Percentiles rank a stretch among this genome's conserved stretches.
Evolutionary conservation across 2,888 invertebrate genomes (phyloP).

Genomic region (Agrochola lota): DNA sequence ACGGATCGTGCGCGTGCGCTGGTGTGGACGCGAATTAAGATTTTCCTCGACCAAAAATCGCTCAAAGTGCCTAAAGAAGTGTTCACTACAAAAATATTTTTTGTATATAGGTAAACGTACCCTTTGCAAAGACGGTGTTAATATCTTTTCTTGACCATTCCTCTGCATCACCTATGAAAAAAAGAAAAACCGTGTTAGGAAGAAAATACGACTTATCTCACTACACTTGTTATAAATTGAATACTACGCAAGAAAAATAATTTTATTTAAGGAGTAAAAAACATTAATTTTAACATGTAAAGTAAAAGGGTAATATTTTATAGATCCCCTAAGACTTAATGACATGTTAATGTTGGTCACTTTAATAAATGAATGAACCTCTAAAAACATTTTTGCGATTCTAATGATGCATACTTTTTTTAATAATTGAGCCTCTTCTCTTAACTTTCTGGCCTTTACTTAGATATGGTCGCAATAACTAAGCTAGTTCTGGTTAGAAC

Average conservation of each 20-base stretch:
- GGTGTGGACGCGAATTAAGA: too few relatives aligned
- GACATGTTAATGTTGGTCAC: too few relatives aligned
- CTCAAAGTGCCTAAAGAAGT: too few relatives aligned
- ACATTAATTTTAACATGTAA: neutral
- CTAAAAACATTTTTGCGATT: too few relatives aligned
- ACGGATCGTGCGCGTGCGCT: too few relatives aligned
- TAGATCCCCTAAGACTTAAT: neutral
- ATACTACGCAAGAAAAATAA: neutral
- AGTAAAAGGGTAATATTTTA: neutral
- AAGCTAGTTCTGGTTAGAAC: neutral
- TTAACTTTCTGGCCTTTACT: neutral
- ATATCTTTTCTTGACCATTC: constrained; percentile 9
- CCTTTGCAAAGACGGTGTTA: constrained; percentile 1
- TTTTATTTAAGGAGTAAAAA: neutral
- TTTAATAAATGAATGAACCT: too few relatives aligned
- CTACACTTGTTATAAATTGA: neutral
- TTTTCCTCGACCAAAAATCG: too few relatives aligned
- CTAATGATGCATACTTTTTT: too few relatives aligned
- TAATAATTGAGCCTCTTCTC: neutral
- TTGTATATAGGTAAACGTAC: neutral
- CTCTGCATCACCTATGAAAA: neutral
- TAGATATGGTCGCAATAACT: neutral
- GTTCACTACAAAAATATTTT: too few relatives aligned
- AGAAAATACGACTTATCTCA: neutral
- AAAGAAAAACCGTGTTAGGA: neutral